A percentile compares a stretch with the other conserved stretches of the same genome.
Conservation (phyloP, 2,113 vertebrate species). For the Chlorodrepanis virens region DNA sequence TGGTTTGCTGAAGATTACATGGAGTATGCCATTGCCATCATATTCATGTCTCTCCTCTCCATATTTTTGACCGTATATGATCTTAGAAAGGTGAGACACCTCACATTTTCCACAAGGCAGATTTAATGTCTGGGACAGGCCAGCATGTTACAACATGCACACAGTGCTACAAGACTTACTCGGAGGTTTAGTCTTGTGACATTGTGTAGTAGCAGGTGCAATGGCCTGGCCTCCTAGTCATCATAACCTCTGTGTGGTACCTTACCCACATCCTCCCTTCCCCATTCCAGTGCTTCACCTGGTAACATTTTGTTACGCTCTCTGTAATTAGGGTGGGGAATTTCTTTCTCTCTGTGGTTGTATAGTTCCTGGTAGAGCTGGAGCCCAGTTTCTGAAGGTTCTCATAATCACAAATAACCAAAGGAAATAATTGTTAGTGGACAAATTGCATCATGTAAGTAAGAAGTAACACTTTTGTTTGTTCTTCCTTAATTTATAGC, state of each 20-base stretch:
- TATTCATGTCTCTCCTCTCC: slow-evolving; percentile 79
- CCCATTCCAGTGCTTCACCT: slow-evolving; percentile 12
- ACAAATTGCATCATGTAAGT: not conserved
- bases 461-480: slow-evolving; percentile 4
- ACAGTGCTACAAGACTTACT: not conserved
- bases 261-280: slow-evolving; percentile 23
- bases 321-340: not conserved
- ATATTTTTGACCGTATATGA: slow-evolving; percentile 76
- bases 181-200: not conserved
- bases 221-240: not conserved
- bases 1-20: slow-evolving; percentile 81
- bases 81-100: slow-evolving; percentile 74
- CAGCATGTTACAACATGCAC: not conserved
- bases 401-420: not conserved
- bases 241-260: not conserved
- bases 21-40: slow-evolving; percentile 78
- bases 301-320: not conserved
- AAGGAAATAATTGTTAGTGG: not conserved
- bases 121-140: not conserved
- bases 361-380: not conserved
- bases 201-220: not conserved
- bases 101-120: not conserved
- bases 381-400: not conserved
- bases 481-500: slow-evolving; percentile 70
- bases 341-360: not conserved